These are phyloP conservation scores for Enteromius treurensis DNA, from an alignment of 2,797 vertebrate species.

Conservation along the genomic window DNA sequence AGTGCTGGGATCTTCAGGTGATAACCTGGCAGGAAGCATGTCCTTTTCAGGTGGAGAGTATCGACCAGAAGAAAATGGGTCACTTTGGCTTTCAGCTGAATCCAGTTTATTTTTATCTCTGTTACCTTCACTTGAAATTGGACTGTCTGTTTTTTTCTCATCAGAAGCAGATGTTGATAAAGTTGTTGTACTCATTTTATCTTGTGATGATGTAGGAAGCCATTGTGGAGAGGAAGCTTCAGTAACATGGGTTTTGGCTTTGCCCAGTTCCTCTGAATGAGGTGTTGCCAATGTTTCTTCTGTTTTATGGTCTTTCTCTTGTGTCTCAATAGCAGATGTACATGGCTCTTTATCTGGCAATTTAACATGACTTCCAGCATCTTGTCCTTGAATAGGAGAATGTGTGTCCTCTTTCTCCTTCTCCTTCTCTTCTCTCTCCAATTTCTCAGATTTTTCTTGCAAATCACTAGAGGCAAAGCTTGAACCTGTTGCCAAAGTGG, in stretches of 20 bases:
- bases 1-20: constrained; percentile 36
- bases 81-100: constrained; percentile 62
- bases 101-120: constrained; percentile 68
- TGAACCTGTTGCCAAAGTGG: constrained; percentile 64
- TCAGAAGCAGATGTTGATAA: constrained; percentile 29
- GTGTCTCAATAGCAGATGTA: constrained; percentile 13
- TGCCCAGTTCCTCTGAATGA: constrained; percentile 35
- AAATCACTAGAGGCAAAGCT: constrained; percentile 68
- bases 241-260: constrained; percentile 17
- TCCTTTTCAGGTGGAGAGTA: constrained; percentile 75
- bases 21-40: constrained; percentile 61
- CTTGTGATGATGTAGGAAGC: constrained; percentile 35
- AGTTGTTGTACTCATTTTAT: constrained; percentile 19
- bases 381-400: constrained; percentile 34
- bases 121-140: constrained; percentile 59
- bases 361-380: constrained; percentile 37
- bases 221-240: constrained; percentile 26
- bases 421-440: constrained; percentile 75
- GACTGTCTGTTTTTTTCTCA: constrained; percentile 35
- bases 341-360: constrained; percentile 42
- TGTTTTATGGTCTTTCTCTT: constrained; percentile 40
- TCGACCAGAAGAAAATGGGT: constrained; percentile 67
- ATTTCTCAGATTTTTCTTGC: constrained; percentile 77
- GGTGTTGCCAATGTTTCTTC: constrained; percentile 21
- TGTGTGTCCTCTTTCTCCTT: constrained; percentile 61